A percentile compares a stretch with the other conserved stretches of the same genome.
phyloP scores from a whole-genome alignment of 2,113 vertebrate genomes.

The Opisthocomus hoazin region DNA sequence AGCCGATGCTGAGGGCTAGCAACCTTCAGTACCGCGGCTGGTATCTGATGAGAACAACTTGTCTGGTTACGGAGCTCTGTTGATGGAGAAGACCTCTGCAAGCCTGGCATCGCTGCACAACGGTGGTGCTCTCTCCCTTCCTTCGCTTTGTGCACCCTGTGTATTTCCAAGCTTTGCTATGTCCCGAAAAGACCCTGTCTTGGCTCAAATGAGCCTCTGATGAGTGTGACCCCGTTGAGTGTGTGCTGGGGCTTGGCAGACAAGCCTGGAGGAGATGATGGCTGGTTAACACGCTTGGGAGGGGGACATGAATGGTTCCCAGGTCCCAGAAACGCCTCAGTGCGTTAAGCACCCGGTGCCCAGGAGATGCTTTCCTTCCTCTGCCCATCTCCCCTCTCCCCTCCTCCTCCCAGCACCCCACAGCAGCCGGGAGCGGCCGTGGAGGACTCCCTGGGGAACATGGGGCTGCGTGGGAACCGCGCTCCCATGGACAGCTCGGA shows the following conservation, averaged over 20 bases:
- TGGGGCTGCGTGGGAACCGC: neutral
- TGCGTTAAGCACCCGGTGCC: neutral
- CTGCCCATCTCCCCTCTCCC: neutral
- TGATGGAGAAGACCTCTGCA: neutral
- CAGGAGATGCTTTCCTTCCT: neutral
- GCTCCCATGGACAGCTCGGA: neutral
- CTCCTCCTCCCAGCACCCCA: neutral
- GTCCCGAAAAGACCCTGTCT: neutral
- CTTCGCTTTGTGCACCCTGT: neutral
- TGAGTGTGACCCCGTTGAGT: fast-evolving
- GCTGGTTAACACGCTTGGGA: neutral
- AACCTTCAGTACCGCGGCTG: neutral
- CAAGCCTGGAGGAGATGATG: neutral
- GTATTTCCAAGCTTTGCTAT: neutral
- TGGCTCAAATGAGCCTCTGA: neutral
- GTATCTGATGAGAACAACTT: neutral
- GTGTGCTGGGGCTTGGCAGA: neutral
- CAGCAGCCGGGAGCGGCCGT: neutral
- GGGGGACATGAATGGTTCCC: neutral
- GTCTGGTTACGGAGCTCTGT: neutral
- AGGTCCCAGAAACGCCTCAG: neutral
- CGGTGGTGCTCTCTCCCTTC: neutral
- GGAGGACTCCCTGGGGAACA: neutral
- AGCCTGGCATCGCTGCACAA: neutral
- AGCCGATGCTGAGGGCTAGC: neutral